Evolutionary conservation across 2,888 invertebrate species (phyloP).

Genomic region (Acholoe squamosa): DNA sequence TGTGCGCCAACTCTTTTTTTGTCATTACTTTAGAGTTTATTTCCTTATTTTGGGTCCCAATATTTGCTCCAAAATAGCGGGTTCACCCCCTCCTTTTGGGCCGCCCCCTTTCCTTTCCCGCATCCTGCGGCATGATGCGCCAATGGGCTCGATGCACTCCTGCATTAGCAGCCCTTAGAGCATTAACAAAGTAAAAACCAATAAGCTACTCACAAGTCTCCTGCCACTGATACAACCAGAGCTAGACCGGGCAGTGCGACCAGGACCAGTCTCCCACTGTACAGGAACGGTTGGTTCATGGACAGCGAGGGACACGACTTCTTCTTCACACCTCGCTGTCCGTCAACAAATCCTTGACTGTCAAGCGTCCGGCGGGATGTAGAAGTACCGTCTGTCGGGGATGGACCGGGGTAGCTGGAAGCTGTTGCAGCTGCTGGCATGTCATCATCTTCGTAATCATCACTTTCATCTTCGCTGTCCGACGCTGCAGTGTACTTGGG

Average conservation of each 20-base stretch:
- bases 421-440: neutral
- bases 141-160: too few relatives aligned
- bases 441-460: neutral
- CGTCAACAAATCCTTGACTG: neutral
- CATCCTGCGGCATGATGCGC: too few relatives aligned
- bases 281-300: conserved; percentile 64
- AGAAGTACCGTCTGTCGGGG: neutral
- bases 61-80: too few relatives aligned
- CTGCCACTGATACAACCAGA: conserved; percentile 76
- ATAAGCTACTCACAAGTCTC: conserved; percentile 78
- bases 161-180: too few relatives aligned
- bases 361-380: neutral
- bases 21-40: too few relatives aligned
- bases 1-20: too few relatives aligned
- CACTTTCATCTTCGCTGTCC: neutral
- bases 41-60: too few relatives aligned
- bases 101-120: too few relatives aligned
- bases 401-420: neutral
- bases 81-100: too few relatives aligned
- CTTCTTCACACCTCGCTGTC: neutral
- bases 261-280: conserved; percentile 76
- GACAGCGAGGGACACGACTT: neutral
- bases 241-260: conserved; percentile 77
- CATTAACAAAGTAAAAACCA: too few relatives aligned
- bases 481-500: neutral